Evolutionary conservation across 2,797 vertebrate genomes (phyloP).

Genomic region (Sebastes hopkinsi): DNA sequence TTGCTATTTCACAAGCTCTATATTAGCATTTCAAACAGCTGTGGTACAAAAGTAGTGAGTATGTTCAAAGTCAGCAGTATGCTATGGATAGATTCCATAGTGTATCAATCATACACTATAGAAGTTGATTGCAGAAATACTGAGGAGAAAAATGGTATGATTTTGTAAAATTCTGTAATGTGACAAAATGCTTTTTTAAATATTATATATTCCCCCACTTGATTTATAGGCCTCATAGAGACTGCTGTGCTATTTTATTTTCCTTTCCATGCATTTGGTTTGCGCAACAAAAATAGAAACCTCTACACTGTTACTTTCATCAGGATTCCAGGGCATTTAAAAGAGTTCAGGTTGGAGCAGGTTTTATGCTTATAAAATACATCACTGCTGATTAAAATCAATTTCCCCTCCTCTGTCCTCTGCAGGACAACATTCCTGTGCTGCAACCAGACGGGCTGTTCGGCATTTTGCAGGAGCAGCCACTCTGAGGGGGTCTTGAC

Average conservation of each 20-base stretch:
- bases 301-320: conserved; percentile 29
- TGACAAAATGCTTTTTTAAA: conserved; percentile 20
- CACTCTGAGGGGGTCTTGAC: conserved; percentile 47
- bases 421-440: conserved; percentile 26
- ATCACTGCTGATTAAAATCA: conserved; percentile 56
- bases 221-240: neutral
- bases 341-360: conserved; percentile 43
- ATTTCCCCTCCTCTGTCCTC: conserved; percentile 37
- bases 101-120: conserved; percentile 25
- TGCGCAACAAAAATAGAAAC: conserved; percentile 4
- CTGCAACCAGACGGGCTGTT: conserved; percentile 44
- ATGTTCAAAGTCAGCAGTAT: conserved; percentile 62
- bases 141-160: neutral
- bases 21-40: conserved; percentile 75
- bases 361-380: conserved; percentile 61
- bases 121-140: conserved; percentile 11
- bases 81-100: conserved; percentile 44
- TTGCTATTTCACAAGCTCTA: conserved; percentile 63
- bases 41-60: conserved; percentile 53
- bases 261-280: conserved; percentile 36
- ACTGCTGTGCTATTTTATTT: neutral
- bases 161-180: neutral
- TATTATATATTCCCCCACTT: neutral
- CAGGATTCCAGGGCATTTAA: conserved; percentile 42
- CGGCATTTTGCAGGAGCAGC: conserved; percentile 50